Conservation (phyloP, 2,888 invertebrate species). For the Escarpia spicata region DNA sequence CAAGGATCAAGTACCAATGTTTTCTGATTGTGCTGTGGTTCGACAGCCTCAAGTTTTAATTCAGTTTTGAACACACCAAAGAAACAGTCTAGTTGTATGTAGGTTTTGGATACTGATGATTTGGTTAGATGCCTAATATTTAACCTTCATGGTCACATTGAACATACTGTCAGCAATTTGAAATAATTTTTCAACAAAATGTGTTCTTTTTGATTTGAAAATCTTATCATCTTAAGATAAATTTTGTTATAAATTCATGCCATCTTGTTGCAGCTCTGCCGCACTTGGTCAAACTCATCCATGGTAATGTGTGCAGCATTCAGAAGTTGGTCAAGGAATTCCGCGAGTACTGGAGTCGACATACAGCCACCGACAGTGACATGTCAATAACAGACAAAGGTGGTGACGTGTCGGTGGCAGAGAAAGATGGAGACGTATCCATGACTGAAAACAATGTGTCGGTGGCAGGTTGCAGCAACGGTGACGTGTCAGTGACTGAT, state of each 20-base stretch:
- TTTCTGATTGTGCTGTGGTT: too few species aligned
- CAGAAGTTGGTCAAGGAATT: slow-evolving; percentile 74
- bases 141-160: too few species aligned
- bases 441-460: slow-evolving; percentile 33
- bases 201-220: too few species aligned
- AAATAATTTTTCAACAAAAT: too few species aligned
- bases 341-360: slow-evolving; percentile 69
- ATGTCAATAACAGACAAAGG: neutral
- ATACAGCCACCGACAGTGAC: neutral
- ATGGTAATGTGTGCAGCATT: slow-evolving; percentile 74
- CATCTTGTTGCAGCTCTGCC: slow-evolving; percentile 69
- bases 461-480: neutral
- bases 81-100: too few species aligned
- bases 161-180: too few species aligned
- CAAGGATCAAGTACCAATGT: too few species aligned
- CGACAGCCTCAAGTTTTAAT: too few species aligned
- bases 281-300: slow-evolving; percentile 74
- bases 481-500: slow-evolving; percentile 14
- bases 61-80: too few species aligned
- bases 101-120: too few species aligned
- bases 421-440: slow-evolving; percentile 25
- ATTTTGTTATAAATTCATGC: neutral
- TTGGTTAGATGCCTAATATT: too few species aligned
- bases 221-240: too few species aligned
- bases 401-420: neutral